A percentile compares a stretch with the other conserved stretches of the same genome.
phyloP scores from a whole-genome alignment of 1,140 invertebrate genomes.

The Orchesella cincta region DNA sequence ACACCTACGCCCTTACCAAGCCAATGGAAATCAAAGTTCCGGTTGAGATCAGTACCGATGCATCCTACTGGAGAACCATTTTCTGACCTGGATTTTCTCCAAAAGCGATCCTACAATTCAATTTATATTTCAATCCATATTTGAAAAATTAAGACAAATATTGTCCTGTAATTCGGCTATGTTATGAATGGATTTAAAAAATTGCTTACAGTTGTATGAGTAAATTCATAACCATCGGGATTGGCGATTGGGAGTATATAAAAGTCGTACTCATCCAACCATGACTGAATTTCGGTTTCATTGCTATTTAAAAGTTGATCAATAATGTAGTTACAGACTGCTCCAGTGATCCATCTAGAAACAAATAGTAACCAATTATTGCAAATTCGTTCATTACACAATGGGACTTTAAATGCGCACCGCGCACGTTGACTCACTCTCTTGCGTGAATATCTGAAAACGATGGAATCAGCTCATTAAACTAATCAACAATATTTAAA shows the following conservation, averaged over 20 bases:
- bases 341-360: constrained; percentile 55
- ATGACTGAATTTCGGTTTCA: constrained; percentile 13
- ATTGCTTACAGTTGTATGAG: constrained; percentile 63
- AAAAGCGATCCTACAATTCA: constrained; percentile 63
- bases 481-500: too few relatives aligned
- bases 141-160: neutral
- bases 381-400: too few relatives aligned
- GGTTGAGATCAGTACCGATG: constrained; percentile 66
- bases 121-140: constrained; percentile 2
- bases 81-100: constrained; percentile 66
- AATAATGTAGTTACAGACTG: constrained; percentile 53
- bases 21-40: constrained; percentile 68
- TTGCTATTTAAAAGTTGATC: constrained; percentile 32
- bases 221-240: constrained; percentile 78
- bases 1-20: too few relatives aligned
- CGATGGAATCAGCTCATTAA: too few relatives aligned
- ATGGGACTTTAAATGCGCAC: too few relatives aligned
- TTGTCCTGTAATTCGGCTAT: too few relatives aligned
- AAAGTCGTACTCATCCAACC: constrained; percentile 16
- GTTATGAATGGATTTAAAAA: too few relatives aligned
- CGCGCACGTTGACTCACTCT: too few relatives aligned
- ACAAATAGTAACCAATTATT: too few relatives aligned
- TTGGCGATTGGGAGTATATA: constrained; percentile 62
- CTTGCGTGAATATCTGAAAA: constrained; percentile 60
- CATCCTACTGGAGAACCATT: constrained; percentile 56